A percentile compares a stretch with the other conserved stretches of the same genome.
Conservation (phyloP, 2,797 vertebrate genomes). For the Cichlasoma orientale region DNA sequence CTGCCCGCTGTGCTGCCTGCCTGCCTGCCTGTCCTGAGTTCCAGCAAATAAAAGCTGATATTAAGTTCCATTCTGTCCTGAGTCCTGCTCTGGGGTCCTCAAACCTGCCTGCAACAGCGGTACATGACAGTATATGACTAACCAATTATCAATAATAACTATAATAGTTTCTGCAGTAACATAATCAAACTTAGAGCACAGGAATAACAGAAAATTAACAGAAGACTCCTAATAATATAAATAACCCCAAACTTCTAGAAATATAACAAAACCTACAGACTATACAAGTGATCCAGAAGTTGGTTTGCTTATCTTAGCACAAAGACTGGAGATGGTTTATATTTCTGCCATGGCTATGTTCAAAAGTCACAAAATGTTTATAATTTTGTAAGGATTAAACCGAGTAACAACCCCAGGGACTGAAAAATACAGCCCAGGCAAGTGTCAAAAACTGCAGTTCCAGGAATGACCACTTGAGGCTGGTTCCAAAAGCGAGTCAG, state of each 20-base stretch:
- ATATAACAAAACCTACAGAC: neutral
- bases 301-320: neutral
- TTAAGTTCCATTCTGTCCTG: no score
- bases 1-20: no score
- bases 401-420: no score
- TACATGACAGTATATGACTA: no score
- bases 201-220: neutral
- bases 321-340: neutral
- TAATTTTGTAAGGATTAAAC: neutral
- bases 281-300: neutral
- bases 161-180: neutral
- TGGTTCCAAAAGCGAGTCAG: no score
- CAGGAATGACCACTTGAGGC: neutral
- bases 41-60: no score
- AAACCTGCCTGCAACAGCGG: no score
- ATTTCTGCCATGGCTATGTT: neutral
- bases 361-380: neutral
- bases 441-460: neutral
- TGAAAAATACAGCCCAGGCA: neutral
- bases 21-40: no score
- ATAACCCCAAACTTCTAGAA: neutral
- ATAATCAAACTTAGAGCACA: neutral
- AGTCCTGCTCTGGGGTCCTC: no score
- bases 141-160: no score
- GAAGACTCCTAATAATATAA: neutral